These are phyloP conservation scores for Andrena minutula DNA, from an alignment of 2,888 invertebrate species.

Conservation along the genomic window DNA sequence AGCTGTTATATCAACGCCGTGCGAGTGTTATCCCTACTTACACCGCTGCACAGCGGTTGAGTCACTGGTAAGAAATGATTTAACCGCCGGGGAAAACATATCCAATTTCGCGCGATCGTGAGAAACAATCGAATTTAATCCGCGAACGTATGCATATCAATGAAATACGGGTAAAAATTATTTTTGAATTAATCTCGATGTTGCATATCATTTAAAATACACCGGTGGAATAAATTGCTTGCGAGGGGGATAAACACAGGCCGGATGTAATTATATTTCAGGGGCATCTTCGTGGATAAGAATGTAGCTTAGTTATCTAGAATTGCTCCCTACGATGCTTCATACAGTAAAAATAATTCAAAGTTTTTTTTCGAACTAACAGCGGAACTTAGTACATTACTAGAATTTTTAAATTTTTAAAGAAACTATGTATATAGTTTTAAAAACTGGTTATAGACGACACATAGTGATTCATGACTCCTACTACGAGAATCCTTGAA, in stretches of 20 bases:
- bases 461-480: neutral
- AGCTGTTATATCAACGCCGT: conserved; percentile 46
- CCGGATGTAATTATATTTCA: too few relatives aligned
- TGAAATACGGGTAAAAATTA: neutral
- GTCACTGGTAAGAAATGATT: conserved; percentile 8
- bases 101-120: neutral
- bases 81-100: neutral
- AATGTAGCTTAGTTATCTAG: too few relatives aligned
- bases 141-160: neutral
- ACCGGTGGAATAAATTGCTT: neutral
- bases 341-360: too few relatives aligned
- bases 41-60: conserved; percentile 33
- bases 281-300: too few relatives aligned
- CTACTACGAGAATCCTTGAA: neutral
- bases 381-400: neutral
- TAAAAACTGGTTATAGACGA: neutral
- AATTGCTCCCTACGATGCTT: too few relatives aligned
- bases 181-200: neutral
- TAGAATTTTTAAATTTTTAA: neutral
- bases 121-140: neutral
- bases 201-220: neutral
- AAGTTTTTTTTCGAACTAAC: too few relatives aligned
- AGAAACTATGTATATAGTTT: neutral
- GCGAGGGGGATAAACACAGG: neutral
- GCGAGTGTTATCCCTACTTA: conserved; percentile 40